These are phyloP conservation scores for Autographa pulchrina DNA, from an alignment of 2,888 invertebrate genomes.

Conservation along the genomic window DNA sequence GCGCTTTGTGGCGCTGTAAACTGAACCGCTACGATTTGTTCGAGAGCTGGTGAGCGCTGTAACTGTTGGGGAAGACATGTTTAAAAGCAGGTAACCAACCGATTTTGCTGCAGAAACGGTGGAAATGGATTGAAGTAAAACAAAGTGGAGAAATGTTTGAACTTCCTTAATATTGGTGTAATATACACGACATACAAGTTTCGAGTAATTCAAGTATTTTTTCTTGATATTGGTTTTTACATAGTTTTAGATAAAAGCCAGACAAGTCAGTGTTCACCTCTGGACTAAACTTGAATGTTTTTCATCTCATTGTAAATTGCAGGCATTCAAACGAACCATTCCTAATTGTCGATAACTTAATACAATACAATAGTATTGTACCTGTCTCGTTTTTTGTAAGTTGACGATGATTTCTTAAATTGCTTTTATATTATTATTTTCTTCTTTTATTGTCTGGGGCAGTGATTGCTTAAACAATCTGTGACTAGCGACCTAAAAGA, in stretches of 20 bases:
- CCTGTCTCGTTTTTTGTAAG: background rate
- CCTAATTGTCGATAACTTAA: constrained; percentile 24
- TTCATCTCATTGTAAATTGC: constrained; percentile 8
- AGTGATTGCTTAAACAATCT: background rate
- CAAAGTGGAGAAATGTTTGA: background rate
- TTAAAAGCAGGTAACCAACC: background rate
- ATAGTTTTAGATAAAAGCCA: constrained; percentile 30
- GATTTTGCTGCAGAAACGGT: too few species aligned
- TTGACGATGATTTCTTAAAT: background rate
- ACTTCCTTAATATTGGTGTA: background rate
- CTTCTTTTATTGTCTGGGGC: background rate
- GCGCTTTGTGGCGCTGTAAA: constrained; percentile 7
- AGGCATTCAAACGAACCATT: constrained; percentile 6
- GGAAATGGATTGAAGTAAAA: too few species aligned
- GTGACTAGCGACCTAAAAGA: background rate
- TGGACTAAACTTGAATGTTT: constrained; percentile 8
- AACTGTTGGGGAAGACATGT: background rate
- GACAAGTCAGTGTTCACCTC: constrained; percentile 14
- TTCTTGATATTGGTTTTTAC: constrained; percentile 23
- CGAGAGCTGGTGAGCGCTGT: background rate
- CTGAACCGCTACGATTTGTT: constrained; percentile 21
- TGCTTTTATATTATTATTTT: background rate
- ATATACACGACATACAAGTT: constrained; percentile 6
- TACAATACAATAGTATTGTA: background rate
- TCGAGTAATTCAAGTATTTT: background rate